phyloP scores from a whole-genome alignment of 2,888 invertebrate species.

The Stegophylla sp. region DNA sequence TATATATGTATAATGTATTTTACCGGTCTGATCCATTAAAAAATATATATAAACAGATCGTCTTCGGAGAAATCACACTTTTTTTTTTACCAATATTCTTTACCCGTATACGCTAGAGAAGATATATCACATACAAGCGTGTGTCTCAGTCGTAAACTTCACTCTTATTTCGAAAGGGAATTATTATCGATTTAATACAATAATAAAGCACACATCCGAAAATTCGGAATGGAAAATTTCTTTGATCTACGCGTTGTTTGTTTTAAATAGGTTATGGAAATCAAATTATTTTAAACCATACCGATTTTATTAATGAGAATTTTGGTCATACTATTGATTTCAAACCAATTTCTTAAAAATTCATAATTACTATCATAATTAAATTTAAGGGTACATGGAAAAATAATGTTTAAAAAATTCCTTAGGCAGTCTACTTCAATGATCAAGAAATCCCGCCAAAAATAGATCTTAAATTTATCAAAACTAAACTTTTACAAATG shows the following conservation, averaged over 20 bases:
- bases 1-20: not conserved
- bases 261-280: too few relatives aligned
- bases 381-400: too few relatives aligned
- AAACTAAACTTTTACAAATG: too few relatives aligned
- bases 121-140: not conserved
- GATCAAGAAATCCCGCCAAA: too few relatives aligned
- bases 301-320: too few relatives aligned
- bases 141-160: not conserved
- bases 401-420: too few relatives aligned
- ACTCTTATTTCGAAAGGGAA: conserved; percentile 1
- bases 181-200: not conserved
- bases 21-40: not conserved
- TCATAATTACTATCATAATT: too few relatives aligned
- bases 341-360: too few relatives aligned
- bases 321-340: too few relatives aligned
- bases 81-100: not conserved
- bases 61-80: not conserved
- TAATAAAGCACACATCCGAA: not conserved
- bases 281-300: too few relatives aligned
- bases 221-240: not conserved
- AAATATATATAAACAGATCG: not conserved
- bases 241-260: not conserved
- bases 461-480: too few relatives aligned
- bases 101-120: not conserved
- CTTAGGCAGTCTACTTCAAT: too few relatives aligned